phyloP scores from a whole-genome alignment of 1,140 invertebrate species.

The Aphelenchoides besseyi region DNA sequence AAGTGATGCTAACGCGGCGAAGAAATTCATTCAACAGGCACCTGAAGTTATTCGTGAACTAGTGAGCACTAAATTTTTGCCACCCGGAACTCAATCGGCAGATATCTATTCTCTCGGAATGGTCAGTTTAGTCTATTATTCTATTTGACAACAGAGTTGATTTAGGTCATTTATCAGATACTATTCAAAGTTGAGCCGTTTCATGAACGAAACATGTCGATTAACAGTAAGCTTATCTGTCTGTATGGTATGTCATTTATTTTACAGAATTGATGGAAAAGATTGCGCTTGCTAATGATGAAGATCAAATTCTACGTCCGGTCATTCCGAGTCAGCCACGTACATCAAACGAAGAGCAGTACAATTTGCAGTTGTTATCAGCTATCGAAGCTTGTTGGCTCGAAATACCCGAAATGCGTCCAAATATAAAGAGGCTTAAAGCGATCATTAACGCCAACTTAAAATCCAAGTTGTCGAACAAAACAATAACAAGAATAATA shows the following conservation, averaged over 20 bases:
- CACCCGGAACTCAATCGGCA: slow-evolving; percentile 47
- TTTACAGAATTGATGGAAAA: slow-evolving; percentile 56
- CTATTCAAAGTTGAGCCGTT: slow-evolving; percentile 57
- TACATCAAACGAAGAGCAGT: slow-evolving; percentile 41
- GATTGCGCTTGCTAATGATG: slow-evolving; percentile 58
- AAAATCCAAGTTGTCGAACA: slow-evolving; percentile 49
- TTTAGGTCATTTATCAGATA: slow-evolving; percentile 53
- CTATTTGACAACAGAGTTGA: too few relatives aligned
- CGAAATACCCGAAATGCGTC: slow-evolving; percentile 61
- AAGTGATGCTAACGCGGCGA: slow-evolving; percentile 24
- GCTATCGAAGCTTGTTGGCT: slow-evolving; percentile 61
- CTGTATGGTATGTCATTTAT: slow-evolving; percentile 31
- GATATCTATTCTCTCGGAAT: slow-evolving; percentile 59
- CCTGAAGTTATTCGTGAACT: slow-evolving; percentile 61
- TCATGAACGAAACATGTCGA: slow-evolving; percentile 22
- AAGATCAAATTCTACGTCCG: slow-evolving; percentile 59
- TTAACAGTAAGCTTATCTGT: slow-evolving; percentile 23
- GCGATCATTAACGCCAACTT: slow-evolving; percentile 59
- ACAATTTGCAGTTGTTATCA: slow-evolving; percentile 56
- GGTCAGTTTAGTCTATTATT: slow-evolving; percentile 15
- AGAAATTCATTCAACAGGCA: slow-evolving; percentile 56
- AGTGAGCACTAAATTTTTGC: slow-evolving; percentile 55
- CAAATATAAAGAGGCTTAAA: slow-evolving; percentile 60
- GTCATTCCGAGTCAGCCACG: slow-evolving; percentile 53
- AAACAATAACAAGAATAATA: neutral